Percentiles rank a stretch among this genome's conserved stretches.
Conservation (phyloP, 2,888 invertebrate species). For the Agapetus fuscipes region DNA sequence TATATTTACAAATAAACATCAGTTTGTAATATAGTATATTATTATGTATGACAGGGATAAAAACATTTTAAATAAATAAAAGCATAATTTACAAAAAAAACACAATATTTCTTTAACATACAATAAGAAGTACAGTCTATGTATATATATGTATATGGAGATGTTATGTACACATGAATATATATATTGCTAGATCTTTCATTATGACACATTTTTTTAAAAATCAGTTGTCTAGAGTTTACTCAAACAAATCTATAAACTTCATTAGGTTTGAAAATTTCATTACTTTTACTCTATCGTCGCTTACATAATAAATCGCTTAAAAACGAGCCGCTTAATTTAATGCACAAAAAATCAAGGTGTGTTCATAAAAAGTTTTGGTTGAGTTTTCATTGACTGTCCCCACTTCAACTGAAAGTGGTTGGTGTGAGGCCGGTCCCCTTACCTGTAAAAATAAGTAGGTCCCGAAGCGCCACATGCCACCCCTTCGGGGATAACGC, state of each 20-base stretch:
- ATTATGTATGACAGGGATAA: slow-evolving; percentile 16
- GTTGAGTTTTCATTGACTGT: too few species aligned
- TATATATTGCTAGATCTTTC: slow-evolving; percentile 15
- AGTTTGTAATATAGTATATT: slow-evolving; percentile 28
- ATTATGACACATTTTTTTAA: slow-evolving; percentile 14
- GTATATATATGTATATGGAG: too few species aligned
- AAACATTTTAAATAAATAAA: slow-evolving; percentile 12
- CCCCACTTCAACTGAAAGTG: too few species aligned
- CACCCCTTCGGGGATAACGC: too few species aligned
- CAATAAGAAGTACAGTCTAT: too few species aligned
- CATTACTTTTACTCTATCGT: slow-evolving; percentile 6
- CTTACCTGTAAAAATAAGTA: too few species aligned
- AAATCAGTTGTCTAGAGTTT: slow-evolving; percentile 15
- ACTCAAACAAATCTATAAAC: slow-evolving; percentile 12
- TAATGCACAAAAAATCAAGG: too few species aligned
- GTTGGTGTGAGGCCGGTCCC: too few species aligned
- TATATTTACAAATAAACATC: slow-evolving; percentile 24
- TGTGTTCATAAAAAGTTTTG: too few species aligned
- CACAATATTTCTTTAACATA: slow-evolving; percentile 26
- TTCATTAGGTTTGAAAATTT: slow-evolving; percentile 11
- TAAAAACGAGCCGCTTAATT: too few species aligned
- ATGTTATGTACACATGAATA: slow-evolving; percentile 16
- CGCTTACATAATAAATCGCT: too few species aligned
- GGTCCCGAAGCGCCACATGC: too few species aligned
- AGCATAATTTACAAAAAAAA: slow-evolving; percentile 5